phyloP scores from a whole-genome alignment of 2,113 vertebrate species.

The Paramisgurnus dabryanus region DNA sequence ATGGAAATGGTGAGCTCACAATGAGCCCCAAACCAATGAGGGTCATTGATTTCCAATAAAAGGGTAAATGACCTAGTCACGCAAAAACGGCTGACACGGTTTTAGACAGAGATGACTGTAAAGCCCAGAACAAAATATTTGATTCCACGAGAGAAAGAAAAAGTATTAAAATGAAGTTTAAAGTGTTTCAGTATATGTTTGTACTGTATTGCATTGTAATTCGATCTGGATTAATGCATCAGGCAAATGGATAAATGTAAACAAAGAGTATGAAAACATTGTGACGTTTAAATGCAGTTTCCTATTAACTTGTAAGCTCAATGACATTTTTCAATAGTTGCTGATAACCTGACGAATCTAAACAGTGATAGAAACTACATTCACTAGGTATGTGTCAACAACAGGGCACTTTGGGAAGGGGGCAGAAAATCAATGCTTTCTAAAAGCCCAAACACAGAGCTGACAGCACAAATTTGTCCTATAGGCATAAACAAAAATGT shows the following conservation, averaged over 20 bases:
- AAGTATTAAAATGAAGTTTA: background rate
- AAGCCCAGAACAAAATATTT: background rate
- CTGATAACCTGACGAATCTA: background rate
- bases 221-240: too few species aligned
- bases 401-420: background rate
- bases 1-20: conserved; percentile 23
- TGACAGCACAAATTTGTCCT: background rate
- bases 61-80: conserved; percentile 20
- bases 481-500: conserved; percentile 17
- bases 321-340: background rate
- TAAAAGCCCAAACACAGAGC: conserved; percentile 30
- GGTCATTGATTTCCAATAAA: conserved; percentile 40
- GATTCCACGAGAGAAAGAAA: background rate
- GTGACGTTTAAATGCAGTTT: too few species aligned
- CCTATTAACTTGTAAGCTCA: background rate
- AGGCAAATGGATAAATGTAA: too few species aligned
- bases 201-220: too few species aligned
- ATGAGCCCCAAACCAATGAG: conserved; percentile 16
- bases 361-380: background rate
- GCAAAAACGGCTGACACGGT: conserved; percentile 15
- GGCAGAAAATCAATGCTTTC: conserved; percentile 35
- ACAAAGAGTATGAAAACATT: too few species aligned
- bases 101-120: background rate
- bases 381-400: conserved; percentile 7
- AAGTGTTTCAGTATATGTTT: too few species aligned